Evolutionary conservation across 1,140 invertebrate genomes (phyloP).

Genomic region (Drosophila kikkawai): DNA sequence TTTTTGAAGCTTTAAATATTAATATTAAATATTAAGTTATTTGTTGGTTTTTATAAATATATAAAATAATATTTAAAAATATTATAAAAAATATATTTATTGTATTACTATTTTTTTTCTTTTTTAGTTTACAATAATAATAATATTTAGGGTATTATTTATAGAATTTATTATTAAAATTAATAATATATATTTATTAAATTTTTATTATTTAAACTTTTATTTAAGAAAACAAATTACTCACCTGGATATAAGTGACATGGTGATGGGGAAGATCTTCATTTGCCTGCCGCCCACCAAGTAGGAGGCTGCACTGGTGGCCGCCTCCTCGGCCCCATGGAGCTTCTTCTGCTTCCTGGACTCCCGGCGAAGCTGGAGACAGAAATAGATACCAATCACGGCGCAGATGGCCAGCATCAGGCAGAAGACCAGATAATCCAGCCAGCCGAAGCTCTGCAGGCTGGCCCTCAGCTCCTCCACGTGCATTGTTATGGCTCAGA

Average conservation of each 20-base stretch:
- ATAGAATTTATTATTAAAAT: too few species aligned
- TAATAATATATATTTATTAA: too few species aligned
- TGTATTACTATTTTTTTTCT: neutral
- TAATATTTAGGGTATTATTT: too few species aligned
- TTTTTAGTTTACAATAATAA: neutral
- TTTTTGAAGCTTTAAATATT: too few species aligned
- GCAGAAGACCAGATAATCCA: conserved; percentile 90
- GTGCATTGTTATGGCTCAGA: conserved; percentile 57
- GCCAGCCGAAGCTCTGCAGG: conserved; percentile 88
- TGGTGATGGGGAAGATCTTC: conserved; percentile 91
- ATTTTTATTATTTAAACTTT: neutral
- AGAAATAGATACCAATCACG: conserved; percentile 92
- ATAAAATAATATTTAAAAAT: too few species aligned
- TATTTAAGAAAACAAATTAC: neutral
- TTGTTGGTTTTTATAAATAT: neutral
- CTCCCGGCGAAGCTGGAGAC: conserved; percentile 86
- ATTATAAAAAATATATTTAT: neutral
- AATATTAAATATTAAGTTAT: neutral
- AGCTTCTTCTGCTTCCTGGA: conserved; percentile 87
- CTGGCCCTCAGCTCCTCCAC: conserved; percentile 87
- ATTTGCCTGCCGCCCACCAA: conserved; percentile 94
- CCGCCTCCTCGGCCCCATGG: conserved; percentile 72
- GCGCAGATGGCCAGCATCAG: conserved; percentile 90
- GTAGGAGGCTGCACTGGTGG: conserved; percentile 88
- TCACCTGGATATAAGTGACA: conserved; percentile 92